A percentile compares a stretch with the other conserved stretches of the same genome.
Evolutionary conservation across 2,888 invertebrate genomes (phyloP).

Genomic region (Brachynemurus nebulosus): DNA sequence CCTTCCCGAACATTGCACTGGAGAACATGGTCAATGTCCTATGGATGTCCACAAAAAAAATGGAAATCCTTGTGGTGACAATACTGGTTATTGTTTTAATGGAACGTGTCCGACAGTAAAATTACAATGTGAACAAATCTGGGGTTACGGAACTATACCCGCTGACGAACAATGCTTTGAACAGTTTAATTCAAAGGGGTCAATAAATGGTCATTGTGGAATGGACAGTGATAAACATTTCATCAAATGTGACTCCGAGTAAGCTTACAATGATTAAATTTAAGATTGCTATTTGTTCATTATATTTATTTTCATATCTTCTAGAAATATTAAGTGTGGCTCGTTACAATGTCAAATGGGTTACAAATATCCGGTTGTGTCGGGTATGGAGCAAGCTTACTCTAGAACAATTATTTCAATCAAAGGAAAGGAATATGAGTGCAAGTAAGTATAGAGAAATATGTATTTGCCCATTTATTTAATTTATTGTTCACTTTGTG

Average conservation of each 20-base stretch:
- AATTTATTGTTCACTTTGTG: no score
- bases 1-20: constrained; percentile 87
- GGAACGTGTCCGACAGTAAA: constrained; percentile 82
- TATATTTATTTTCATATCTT: constrained; percentile 10
- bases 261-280: constrained; percentile 30
- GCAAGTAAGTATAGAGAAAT: constrained; percentile 88
- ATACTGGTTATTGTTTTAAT: constrained; percentile 75
- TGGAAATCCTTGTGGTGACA: constrained; percentile 66
- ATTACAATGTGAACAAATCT: constrained; percentile 81
- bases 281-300: background rate
- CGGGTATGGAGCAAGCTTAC: constrained; percentile 68
- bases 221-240: constrained; percentile 59
- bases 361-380: constrained; percentile 62
- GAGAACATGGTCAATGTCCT: constrained; percentile 81
- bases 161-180: constrained; percentile 85
- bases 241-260: constrained; percentile 78
- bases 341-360: constrained; percentile 90
- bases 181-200: constrained; percentile 90
- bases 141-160: constrained; percentile 77
- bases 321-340: constrained; percentile 83
- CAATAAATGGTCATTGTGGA: constrained; percentile 92
- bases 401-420: constrained; percentile 81
- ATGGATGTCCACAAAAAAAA: constrained; percentile 82
- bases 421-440: constrained; percentile 81
- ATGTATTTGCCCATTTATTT: no score